These are phyloP conservation scores for Azorinus chamasolen DNA, from an alignment of 2,888 invertebrate genomes.

Conservation along the genomic window DNA sequence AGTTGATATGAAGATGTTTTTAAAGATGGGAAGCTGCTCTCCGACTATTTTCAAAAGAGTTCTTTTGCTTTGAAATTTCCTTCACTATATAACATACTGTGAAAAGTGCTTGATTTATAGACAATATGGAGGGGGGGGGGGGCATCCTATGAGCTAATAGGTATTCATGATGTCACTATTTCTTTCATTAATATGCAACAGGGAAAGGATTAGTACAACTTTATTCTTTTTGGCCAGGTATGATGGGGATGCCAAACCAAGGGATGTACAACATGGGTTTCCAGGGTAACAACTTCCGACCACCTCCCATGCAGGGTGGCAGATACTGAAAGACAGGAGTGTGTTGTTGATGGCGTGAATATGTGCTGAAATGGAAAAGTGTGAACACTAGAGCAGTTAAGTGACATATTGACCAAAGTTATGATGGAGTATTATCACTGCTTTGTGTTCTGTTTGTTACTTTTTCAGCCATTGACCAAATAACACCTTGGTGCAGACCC, in stretches of 20 bases:
- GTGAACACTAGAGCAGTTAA: neutral
- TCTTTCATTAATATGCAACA: too few relatives aligned
- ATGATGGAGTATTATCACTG: neutral
- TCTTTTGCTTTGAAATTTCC: too few relatives aligned
- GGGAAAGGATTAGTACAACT: too few relatives aligned
- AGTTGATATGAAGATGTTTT: too few relatives aligned
- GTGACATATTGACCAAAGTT: neutral
- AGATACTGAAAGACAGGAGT: conserved; percentile 19
- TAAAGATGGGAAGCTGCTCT: too few relatives aligned
- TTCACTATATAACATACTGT: too few relatives aligned
- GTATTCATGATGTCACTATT: too few relatives aligned
- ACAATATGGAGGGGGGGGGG: too few relatives aligned
- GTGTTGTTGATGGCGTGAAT: neutral
- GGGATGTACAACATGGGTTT: conserved; percentile 65
- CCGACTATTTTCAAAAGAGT: too few relatives aligned
- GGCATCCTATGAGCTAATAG: too few relatives aligned
- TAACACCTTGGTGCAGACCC: neutral
- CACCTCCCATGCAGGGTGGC: conserved; percentile 37
- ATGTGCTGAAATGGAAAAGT: neutral
- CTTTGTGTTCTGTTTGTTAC: neutral
- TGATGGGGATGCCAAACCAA: conserved; percentile 51
- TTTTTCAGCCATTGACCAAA: conserved; percentile 8
- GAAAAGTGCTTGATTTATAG: too few relatives aligned
- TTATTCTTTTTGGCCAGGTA: conserved; percentile 10
- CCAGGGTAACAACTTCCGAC: conserved; percentile 50